Conservation (phyloP, 2,888 invertebrate species). For the Aphodius granarius region DNA sequence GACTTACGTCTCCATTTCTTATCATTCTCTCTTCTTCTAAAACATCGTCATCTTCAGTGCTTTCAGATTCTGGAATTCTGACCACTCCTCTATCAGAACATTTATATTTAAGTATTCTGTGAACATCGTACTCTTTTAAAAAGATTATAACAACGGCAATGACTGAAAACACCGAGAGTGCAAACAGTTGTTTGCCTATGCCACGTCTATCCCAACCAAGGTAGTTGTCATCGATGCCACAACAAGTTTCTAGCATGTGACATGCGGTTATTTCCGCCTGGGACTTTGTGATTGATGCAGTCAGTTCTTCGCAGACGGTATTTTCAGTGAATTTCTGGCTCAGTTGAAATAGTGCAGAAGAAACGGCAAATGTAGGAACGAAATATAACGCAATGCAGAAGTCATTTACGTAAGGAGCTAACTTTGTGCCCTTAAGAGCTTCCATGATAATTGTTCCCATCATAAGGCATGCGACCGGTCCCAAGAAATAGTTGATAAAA, state of each 20-base stretch:
- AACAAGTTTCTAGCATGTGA: not conserved
- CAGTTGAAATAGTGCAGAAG: not conserved
- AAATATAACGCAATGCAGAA: not conserved
- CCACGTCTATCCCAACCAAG: slow-evolving; percentile 71
- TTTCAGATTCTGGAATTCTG: slow-evolving; percentile 40
- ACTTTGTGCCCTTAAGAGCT: not conserved
- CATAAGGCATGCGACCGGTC: not conserved
- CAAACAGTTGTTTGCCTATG: slow-evolving; percentile 67
- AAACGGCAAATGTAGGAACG: not conserved
- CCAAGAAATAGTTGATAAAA: not conserved
- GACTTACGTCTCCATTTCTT: slow-evolving; percentile 46
- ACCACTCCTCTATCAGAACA: slow-evolving; percentile 25
- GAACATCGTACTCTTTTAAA: slow-evolving; percentile 63
- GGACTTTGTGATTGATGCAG: not conserved
- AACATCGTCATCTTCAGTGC: slow-evolving; percentile 58
- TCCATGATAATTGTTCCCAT: not conserved
- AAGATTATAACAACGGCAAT: slow-evolving; percentile 65
- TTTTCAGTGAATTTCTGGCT: not conserved
- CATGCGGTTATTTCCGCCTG: not conserved
- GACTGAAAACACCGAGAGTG: slow-evolving; percentile 60
- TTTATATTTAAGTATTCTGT: slow-evolving; percentile 55
- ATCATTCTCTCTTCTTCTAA: slow-evolving; percentile 58
- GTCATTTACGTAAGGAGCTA: not conserved
- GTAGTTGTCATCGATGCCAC: slow-evolving; percentile 47
- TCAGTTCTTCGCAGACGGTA: not conserved